Evolutionary conservation across 2,113 vertebrate genomes (phyloP).

Genomic region (Amblyornis subalaris): DNA sequence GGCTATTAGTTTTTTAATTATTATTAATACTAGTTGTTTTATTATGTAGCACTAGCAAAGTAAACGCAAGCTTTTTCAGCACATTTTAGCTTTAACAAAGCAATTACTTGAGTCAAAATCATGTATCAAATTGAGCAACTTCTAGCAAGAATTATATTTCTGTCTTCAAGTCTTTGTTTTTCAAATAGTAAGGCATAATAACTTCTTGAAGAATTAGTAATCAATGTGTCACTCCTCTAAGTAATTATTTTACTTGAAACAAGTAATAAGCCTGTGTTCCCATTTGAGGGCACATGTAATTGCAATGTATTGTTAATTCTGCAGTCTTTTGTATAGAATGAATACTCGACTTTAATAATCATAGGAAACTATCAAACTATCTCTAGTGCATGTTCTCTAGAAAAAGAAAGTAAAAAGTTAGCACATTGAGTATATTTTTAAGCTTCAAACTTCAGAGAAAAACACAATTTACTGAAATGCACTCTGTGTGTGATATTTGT

Average conservation of each 20-base stretch:
- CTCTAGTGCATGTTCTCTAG: background rate
- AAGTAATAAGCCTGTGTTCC: slow-evolving; percentile 55
- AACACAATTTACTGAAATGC: background rate
- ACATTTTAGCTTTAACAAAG: slow-evolving; percentile 55
- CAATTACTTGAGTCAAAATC: slow-evolving; percentile 63
- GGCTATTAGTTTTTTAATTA: slow-evolving; percentile 45
- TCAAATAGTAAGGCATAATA: slow-evolving; percentile 57
- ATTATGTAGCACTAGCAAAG: slow-evolving; percentile 40
- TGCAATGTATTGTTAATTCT: slow-evolving; percentile 55
- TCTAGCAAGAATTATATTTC: slow-evolving; percentile 49
- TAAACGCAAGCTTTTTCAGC: slow-evolving; percentile 42
- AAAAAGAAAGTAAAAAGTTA: background rate
- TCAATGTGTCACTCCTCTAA: slow-evolving; percentile 50
- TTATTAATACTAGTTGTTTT: slow-evolving; percentile 48
- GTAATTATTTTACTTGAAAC: slow-evolving; percentile 56
- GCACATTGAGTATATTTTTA: background rate
- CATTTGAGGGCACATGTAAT: slow-evolving; percentile 46
- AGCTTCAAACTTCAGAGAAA: slow-evolving; percentile 20
- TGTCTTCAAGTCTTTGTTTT: slow-evolving; percentile 53
- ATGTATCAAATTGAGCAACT: slow-evolving; percentile 56
- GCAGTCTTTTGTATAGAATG: slow-evolving; percentile 35
- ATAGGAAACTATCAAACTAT: slow-evolving; percentile 33
- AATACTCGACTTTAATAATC: slow-evolving; percentile 49
- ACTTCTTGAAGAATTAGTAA: slow-evolving; percentile 55
- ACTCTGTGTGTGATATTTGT: background rate